Base-by-base conservation (phyloP, 1,140 invertebrate genomes). In the Drosophila tristis region DNA sequence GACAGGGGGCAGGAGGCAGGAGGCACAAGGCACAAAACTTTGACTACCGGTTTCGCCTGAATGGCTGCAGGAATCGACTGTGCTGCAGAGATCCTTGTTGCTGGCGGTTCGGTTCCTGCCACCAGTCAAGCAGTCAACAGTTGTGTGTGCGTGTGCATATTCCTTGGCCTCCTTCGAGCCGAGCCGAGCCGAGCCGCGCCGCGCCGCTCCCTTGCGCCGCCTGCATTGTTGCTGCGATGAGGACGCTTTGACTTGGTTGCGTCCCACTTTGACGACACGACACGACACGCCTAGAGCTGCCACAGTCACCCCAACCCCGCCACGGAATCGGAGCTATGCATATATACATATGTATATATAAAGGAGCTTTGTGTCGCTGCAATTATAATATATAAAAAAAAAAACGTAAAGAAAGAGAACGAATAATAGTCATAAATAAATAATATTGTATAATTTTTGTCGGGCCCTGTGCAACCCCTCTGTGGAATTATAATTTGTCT, bases 241-340 rank as follows among this genome's bases (percentile, higher is more conserved):
- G 43, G 61, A 74, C 53, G 87, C 87, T 90, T 90, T 90, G 87
- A 90, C 87, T 90, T 73, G 87, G 87, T 90, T 78, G 60, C 87
- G 48, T 90, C 87, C 87, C 79, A 87, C 79, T 87, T 87, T 87
- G 78, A 65, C 82, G 60, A 81, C 55, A 48, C 64, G 47, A 55
- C 43, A 16, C 60, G 63, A 68, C 67, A 74, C 74, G 74, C 74
- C 59, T 53, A 44, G 25, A n/a, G 15, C 8, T 15, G 11, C 44
- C 16, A 15, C 43, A 39, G 11, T 20, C 16, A 16, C 61, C 42
- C 23, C 50, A 54, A 25, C 50, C 43, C 43, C 11, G 8, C 11
- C 16, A n/a, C 59, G 20, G 13, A 20, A 20, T 20, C 20, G 20
- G 1, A 20, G 57, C 31, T 23, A 29, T 39, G 11, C 60, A 65